Evolutionary conservation across 64 coral and sea anemone species (phyloP), one percentile per base, ranked within the genome.

Genomic region (Montipora sp.): DNA sequence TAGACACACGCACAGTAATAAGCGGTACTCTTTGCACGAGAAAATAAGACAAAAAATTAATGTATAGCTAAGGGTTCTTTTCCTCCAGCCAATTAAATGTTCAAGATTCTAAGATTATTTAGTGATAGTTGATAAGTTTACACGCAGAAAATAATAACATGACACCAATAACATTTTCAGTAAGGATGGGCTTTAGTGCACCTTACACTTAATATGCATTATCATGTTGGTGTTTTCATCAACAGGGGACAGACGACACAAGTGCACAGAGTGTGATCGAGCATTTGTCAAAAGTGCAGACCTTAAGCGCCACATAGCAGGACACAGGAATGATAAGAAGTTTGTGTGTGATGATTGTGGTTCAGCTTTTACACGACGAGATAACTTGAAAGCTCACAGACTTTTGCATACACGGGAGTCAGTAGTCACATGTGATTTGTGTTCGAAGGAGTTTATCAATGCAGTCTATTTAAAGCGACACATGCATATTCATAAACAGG

Each of bases 201-300:
- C 27, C 27, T 27, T 27, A 36, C 36, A 7, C 10, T 55, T 55
- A 7, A 55, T 55, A 10, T 55, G 51, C 51, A 55, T 15, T 63
- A 3, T 63, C 60, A 63, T 47, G 21, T 48, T 13, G 57, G 3
- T 79, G 2, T 84, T 53, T 59, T 85, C 59, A 5, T 73, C 43
- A 10, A 20, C 66, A 97, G 95, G 95, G 59, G 95, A 97, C 88
- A 97, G 91, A 90, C 80, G 95, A 47, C 95, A 97, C 84, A 97
- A 97, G 78, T 97, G 95, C 44, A 70, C 90, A 36, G 71, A 77
- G 48, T 97, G 95, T 63, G 92, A 47, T 48, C 83, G 89, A 51
- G 95, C 95, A 61, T 97, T 97, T 97, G 95, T 97, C 1, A 97
- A 97, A 77, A 97, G 95, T 92, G 95, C 95, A 79, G 95, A 97